Base-by-base conservation (phyloP, 2,113 vertebrate species). In the Petrocephalus zakoni region DNA sequence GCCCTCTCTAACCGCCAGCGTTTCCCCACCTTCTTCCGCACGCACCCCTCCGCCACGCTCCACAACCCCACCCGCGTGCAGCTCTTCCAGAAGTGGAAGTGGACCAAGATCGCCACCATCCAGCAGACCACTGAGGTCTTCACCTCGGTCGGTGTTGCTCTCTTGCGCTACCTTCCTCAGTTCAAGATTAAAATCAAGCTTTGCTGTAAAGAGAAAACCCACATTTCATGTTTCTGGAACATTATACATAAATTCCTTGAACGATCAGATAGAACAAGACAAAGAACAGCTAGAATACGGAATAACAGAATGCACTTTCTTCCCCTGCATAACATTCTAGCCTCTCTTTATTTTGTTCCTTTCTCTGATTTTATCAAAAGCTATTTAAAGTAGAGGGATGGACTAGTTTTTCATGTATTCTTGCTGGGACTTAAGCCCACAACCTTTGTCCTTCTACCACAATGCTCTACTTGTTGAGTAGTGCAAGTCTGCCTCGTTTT, bases 121-220 rank as follows among this genome's bases (percentile, higher is more conserved):
- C 97, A 99, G 94, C 98, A 99, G 94, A 99, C 97, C 90, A 98
- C 98, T 0, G 98, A 99, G 93, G 98, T 99, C 93, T 99, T 99
- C 94, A 99, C 98, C 15, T 99, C 98, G 42, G 98, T 99, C 91
- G 94, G 97, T 94, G 34, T 58, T 42, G 5, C 25, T 81, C 86
- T 29, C 34, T 87, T 52, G 87, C 19, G 88, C 86, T 87, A 29
- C 89, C 88, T 90, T 88, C 25, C 19, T 75, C 85, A 84, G 8
- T 34, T 75, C 6, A 17, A 0, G 15, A 75, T 75, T 75, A 4
- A 19, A 34, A 75, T 37, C 34, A 13, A 21, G 34, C 72, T 78
- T 78, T 42, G 34, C 37, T 78, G 17, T 29, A 78, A 78, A 78
- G 72, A 42, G 13, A 78, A 29, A 29, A 68, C 25, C 61, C 61